Evolutionary conservation across 2,888 invertebrate species (phyloP).

Genomic region (Lottia scabra): DNA sequence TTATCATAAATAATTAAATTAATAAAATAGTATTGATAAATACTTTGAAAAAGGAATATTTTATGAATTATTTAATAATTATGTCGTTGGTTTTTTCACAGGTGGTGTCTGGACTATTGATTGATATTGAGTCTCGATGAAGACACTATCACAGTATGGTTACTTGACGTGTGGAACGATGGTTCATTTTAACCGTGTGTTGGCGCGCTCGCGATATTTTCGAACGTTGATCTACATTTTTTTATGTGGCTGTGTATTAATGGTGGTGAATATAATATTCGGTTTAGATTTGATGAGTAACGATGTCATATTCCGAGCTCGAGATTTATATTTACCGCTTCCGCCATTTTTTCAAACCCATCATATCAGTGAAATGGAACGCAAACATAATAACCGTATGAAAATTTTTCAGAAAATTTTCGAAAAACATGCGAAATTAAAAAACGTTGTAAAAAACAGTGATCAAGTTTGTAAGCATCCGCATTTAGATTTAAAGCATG

Average conservation of each 20-base stretch:
- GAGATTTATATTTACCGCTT: not conserved
- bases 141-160: too few species aligned
- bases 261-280: conserved; percentile 10
- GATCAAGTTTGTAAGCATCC: conserved; percentile 42
- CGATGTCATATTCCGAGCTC: not conserved
- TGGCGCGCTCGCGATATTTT: not conserved
- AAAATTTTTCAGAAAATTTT: conserved; percentile 12
- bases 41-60: too few species aligned
- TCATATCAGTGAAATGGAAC: not conserved
- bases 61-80: too few species aligned
- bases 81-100: too few species aligned
- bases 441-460: not conserved
- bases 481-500: conserved; percentile 44
- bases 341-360: not conserved
- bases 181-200: not conserved
- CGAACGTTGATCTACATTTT: conserved; percentile 1
- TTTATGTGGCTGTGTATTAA: not conserved
- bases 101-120: too few species aligned
- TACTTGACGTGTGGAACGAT: not conserved
- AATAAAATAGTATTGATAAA: too few species aligned
- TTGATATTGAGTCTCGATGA: too few species aligned
- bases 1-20: too few species aligned
- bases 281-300: conserved; percentile 11
- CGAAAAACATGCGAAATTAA: conserved; percentile 6
- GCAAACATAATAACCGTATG: conserved; percentile 3